A percentile compares a stretch with the other conserved stretches of the same genome.
Conservation (phyloP, 2,113 vertebrate species). For the Apodemus sylvaticus region DNA sequence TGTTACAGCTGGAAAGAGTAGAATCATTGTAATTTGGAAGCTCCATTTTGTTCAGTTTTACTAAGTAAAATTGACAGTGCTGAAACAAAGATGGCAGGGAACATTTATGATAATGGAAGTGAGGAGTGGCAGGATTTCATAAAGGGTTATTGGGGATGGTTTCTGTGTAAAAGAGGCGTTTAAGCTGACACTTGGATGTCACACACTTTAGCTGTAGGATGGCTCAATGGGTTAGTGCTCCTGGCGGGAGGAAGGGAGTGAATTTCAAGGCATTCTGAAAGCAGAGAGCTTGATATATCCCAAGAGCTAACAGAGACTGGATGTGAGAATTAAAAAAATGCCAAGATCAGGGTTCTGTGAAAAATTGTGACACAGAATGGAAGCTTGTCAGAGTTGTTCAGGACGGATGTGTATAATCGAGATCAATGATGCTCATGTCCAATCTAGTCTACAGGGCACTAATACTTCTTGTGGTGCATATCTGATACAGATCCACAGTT, state of each 20-base stretch:
- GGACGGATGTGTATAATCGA: background rate
- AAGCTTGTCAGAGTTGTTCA: background rate
- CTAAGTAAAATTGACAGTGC: background rate
- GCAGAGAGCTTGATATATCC: background rate
- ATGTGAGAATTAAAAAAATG: background rate
- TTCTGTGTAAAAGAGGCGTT: background rate
- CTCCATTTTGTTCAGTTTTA: background rate
- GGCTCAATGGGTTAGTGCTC: background rate
- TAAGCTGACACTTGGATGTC: background rate
- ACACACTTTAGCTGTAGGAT: background rate
- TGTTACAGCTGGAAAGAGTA: background rate
- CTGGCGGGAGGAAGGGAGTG: background rate
- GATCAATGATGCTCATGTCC: background rate
- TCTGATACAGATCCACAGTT: background rate
- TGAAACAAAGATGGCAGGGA: background rate
- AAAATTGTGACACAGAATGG: background rate
- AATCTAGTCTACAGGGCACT: background rate
- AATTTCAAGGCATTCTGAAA: background rate
- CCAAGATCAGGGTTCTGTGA: background rate
- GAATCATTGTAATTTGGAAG: background rate
- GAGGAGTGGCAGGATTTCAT: background rate
- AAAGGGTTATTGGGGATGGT: background rate
- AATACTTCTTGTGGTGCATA: background rate
- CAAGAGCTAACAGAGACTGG: background rate
- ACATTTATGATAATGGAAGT: background rate